These are phyloP conservation scores for Manis pentadactyla DNA, from an alignment of 2,797 vertebrate genomes.

Conservation along the genomic window DNA sequence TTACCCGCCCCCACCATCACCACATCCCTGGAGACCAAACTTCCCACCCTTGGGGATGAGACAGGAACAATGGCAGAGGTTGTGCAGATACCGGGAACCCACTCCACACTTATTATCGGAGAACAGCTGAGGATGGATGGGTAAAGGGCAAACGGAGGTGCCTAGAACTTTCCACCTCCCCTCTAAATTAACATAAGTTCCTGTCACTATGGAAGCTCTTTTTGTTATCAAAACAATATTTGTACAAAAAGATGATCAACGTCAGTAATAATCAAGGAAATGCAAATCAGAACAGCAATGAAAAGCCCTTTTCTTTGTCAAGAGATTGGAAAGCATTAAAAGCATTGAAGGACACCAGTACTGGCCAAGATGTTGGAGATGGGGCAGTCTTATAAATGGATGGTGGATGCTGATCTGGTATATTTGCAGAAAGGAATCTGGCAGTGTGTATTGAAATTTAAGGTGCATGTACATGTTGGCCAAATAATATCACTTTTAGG, in stretches of 20 bases:
- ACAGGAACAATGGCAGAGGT: not conserved
- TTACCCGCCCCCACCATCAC: not conserved
- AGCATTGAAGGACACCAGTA: not conserved
- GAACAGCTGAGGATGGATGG: not conserved
- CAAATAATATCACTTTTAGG: not conserved
- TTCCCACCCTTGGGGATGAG: fast-evolving
- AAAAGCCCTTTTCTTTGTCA: not conserved
- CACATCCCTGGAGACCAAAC: not conserved
- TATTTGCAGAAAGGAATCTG: not conserved
- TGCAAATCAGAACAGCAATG: not conserved
- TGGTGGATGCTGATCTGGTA: fast-evolving
- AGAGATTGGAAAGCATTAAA: not conserved
- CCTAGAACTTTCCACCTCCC: not conserved
- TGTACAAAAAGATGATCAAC: not conserved
- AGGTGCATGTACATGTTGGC: not conserved
- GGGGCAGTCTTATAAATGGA: not conserved
- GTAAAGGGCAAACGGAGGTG: not conserved
- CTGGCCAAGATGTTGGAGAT: not conserved
- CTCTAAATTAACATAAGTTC: not conserved
- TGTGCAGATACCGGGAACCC: fast-evolving
- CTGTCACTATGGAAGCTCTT: not conserved
- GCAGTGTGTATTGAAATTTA: not conserved
- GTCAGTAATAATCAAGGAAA: not conserved
- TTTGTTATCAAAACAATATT: not conserved
- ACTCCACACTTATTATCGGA: not conserved